A percentile compares a stretch with the other conserved stretches of the same genome.
Evolutionary conservation across 92 coral and sea anemone species (phyloP).

Genomic region (Meandrina meandrites): DNA sequence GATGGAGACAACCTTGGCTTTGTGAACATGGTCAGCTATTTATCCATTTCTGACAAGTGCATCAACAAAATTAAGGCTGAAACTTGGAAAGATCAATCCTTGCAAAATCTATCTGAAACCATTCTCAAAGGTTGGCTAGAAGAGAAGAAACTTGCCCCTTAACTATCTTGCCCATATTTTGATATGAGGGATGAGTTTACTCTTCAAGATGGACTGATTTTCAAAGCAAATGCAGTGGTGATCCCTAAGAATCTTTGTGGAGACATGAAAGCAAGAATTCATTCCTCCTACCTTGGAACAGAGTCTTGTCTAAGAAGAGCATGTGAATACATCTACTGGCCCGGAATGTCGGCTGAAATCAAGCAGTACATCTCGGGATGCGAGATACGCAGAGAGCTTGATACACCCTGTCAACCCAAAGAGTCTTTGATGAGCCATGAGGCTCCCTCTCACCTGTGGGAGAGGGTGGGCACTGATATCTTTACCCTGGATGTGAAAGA

Average conservation of each 20-base stretch:
- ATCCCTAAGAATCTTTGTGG: background rate
- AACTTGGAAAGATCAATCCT: constrained; percentile 21
- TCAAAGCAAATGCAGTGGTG: background rate
- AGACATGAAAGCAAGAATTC: background rate
- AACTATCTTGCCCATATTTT: no score
- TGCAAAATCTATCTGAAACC: background rate
- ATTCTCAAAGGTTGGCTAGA: constrained; percentile 42
- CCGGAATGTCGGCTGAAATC: background rate
- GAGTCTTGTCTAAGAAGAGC: background rate
- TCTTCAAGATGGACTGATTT: background rate
- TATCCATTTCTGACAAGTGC: constrained; percentile 17
- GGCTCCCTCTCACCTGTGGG: background rate
- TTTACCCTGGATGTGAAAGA: background rate
- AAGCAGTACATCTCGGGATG: background rate
- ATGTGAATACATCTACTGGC: no score
- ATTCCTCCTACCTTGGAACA: background rate
- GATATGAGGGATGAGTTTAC: background rate
- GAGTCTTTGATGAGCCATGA: no score
- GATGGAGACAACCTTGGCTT: background rate
- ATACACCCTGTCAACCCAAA: background rate
- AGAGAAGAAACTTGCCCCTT: background rate
- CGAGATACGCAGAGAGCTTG: background rate
- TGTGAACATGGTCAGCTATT: constrained; percentile 17
- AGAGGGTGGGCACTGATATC: background rate
- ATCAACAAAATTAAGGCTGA: constrained; percentile 9